Evolutionary conservation across 1,140 invertebrate species (phyloP).

Genomic region (Lucilia sericata): DNA sequence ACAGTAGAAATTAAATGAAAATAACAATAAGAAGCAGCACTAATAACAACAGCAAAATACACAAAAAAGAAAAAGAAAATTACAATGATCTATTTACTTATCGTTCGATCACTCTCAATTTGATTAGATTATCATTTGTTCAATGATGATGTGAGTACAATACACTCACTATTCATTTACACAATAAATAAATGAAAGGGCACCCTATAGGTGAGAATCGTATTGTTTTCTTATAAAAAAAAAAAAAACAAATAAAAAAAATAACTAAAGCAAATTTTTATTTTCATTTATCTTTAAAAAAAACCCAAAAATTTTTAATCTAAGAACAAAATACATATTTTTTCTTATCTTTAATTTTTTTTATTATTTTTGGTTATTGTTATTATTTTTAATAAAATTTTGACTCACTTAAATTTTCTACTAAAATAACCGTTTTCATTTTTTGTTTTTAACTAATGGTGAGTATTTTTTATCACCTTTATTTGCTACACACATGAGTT

Average conservation of each 20-base stretch:
- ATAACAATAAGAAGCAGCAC: too few species aligned
- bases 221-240: neutral
- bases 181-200: neutral
- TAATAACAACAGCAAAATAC: too few species aligned
- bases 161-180: neutral
- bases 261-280: neutral
- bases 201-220: neutral
- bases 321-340: neutral
- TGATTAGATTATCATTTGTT: constrained; percentile 1
- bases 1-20: too few species aligned
- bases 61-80: too few species aligned
- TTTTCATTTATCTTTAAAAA: neutral
- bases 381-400: too few species aligned
- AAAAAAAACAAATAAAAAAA: neutral
- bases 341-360: neutral
- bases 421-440: neutral
- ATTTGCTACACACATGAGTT: neutral
- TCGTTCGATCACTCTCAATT: neutral
- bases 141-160: neutral
- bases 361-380: neutral
- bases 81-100: constrained; percentile 3
- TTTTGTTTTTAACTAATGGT: neutral
- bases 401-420: neutral
- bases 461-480: neutral
- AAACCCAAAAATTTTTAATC: neutral